A percentile compares a stretch with the other conserved stretches of the same genome.
Conservation (phyloP, 2,888 invertebrate species). For the Leptopilina drosophilae region DNA sequence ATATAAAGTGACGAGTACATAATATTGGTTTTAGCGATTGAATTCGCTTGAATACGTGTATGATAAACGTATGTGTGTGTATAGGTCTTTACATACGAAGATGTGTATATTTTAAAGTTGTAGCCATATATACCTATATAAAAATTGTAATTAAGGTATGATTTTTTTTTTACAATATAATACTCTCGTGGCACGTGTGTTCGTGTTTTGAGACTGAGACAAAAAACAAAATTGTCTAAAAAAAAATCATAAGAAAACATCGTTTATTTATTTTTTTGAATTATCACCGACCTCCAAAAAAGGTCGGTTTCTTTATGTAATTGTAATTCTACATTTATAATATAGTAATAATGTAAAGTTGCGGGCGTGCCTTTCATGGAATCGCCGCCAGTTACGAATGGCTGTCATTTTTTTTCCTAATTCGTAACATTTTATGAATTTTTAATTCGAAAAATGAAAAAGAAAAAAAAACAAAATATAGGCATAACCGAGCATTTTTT, state of each 20-base stretch:
- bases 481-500: constrained; percentile 32
- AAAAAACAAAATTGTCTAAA: constrained; percentile 9
- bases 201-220: constrained; percentile 30
- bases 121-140: constrained; percentile 33
- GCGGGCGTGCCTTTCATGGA: constrained; percentile 12
- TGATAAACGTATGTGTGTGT: constrained; percentile 36
- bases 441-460: not conserved
- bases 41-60: constrained; percentile 34
- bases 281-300: not conserved
- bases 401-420: constrained; percentile 10
- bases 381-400: constrained; percentile 30
- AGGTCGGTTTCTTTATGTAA: constrained; percentile 8
- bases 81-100: constrained; percentile 39
- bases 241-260: constrained; percentile 22
- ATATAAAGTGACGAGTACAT: constrained; percentile 14
- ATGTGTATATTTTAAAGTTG: constrained; percentile 39
- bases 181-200: constrained; percentile 29
- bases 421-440: constrained; percentile 37
- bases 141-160: constrained; percentile 35
- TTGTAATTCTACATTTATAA: constrained; percentile 1
- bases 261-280: constrained; percentile 36
- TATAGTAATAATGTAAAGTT: constrained; percentile 29
- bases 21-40: not conserved
- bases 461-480: not conserved
- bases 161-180: constrained; percentile 16